Conservation (phyloP, 2,113 vertebrate species). For the Genyomyrus donnyi region DNA sequence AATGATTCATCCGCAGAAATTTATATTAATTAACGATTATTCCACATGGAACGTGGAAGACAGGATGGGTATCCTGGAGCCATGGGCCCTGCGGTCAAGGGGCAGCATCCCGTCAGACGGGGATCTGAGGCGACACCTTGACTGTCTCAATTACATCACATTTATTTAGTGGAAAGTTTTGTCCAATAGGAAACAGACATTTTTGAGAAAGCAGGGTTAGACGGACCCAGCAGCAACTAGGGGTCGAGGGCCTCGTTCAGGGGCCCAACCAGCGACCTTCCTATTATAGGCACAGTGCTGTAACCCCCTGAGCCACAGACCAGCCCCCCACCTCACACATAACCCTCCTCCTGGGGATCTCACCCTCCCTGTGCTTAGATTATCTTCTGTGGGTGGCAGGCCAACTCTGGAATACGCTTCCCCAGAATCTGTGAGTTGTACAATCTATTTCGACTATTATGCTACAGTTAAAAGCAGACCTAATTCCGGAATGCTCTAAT, state of each 20-base stretch:
- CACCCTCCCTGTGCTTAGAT: background rate
- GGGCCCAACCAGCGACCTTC: background rate
- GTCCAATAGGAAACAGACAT: background rate
- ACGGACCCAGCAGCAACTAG: background rate
- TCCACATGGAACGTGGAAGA: background rate
- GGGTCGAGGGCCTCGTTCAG: background rate
- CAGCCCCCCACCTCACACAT: background rate
- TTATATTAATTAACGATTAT: background rate
- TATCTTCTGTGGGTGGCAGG: background rate
- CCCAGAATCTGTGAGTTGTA: background rate
- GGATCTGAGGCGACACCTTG: background rate
- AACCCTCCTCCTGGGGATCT: background rate
- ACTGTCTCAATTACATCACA: background rate
- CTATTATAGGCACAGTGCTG: background rate
- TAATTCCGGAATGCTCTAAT: background rate
- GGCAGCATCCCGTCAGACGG: background rate
- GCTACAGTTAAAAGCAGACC: background rate
- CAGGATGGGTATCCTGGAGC: background rate
- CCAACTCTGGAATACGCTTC: background rate
- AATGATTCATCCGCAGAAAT: background rate
- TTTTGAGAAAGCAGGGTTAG: background rate
- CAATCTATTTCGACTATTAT: background rate
- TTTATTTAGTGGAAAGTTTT: background rate
- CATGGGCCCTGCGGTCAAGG: background rate
- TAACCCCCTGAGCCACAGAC: background rate